Percentiles rank a stretch among this genome's conserved stretches.
phyloP scores from a whole-genome alignment of 2,888 invertebrate species.

The Cheilosia urbana region DNA sequence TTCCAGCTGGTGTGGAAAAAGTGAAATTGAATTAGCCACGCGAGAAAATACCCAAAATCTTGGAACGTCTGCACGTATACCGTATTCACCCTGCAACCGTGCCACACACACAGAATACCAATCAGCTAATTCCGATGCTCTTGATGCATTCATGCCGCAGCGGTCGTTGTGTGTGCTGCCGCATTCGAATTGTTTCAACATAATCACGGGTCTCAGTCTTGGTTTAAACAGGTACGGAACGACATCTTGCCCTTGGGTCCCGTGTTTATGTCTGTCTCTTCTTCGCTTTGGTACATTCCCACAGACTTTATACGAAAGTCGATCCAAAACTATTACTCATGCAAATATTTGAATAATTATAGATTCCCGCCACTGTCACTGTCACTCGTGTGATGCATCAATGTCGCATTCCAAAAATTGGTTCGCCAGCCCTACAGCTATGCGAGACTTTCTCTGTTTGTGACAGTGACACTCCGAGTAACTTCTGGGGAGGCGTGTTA shows the following conservation, averaged over 20 bases:
- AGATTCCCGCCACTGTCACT: not conserved
- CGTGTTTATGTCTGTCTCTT: not conserved
- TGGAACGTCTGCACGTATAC: conserved; percentile 52
- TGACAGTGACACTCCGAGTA: conserved; percentile 19
- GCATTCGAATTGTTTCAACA: conserved; percentile 55
- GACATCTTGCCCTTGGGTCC: conserved; percentile 45
- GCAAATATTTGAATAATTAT: conserved; percentile 69
- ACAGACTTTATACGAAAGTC: conserved; percentile 17
- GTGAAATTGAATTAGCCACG: conserved; percentile 43
- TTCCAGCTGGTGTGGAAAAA: conserved; percentile 22
- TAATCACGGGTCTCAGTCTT: conserved; percentile 61
- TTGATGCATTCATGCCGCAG: conserved; percentile 20
- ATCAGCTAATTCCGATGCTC: conserved; percentile 47
- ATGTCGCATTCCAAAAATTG: conserved; percentile 18
- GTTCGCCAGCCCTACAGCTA: not conserved
- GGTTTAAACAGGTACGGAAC: conserved; percentile 56
- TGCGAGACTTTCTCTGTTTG: conserved; percentile 51
- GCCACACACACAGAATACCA: conserved; percentile 65
- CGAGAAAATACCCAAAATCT: conserved; percentile 35
- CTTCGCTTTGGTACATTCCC: not conserved
- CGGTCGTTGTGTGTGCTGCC: not conserved
- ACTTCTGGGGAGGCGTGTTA: conserved; percentile 12
- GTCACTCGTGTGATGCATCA: not conserved
- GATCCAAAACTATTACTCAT: conserved; percentile 45
- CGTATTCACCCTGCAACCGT: conserved; percentile 29